Percentiles rank a stretch among this genome's conserved stretches.
Conservation (phyloP, 2,113 vertebrate genomes). For the Neolamprologus caudopunctatus region DNA sequence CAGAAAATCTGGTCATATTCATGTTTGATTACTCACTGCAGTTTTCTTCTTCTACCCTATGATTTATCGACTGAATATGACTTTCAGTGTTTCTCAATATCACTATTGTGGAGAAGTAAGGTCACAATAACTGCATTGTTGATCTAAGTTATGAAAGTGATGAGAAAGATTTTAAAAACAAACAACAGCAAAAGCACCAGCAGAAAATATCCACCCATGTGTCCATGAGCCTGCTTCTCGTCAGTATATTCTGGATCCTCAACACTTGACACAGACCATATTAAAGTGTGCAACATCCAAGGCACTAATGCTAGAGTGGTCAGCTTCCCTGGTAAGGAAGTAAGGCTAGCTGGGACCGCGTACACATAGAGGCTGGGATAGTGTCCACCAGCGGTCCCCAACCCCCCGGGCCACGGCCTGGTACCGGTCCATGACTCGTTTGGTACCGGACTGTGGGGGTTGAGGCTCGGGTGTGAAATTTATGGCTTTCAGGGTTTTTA, state of each 20-base stretch:
- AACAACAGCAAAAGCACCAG: neutral
- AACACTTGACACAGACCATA: neutral
- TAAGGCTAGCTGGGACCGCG: neutral
- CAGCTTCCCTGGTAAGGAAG: neutral
- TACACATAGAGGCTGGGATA: neutral
- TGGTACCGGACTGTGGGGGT: fast-evolving
- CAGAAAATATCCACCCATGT: neutral
- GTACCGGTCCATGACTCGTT: neutral
- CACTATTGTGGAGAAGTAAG: neutral
- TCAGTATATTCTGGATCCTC: neutral
- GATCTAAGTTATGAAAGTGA: neutral
- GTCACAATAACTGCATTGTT: neutral
- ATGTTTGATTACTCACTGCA: neutral
- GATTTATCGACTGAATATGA: neutral
- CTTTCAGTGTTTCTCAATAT: neutral
- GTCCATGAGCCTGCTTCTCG: neutral
- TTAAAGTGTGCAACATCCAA: neutral
- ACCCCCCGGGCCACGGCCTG: neutral
- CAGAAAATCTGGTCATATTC: neutral
- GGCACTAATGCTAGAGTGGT: neutral
- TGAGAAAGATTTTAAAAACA: neutral
- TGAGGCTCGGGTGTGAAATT: neutral
- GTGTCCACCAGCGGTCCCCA: fast-evolving
- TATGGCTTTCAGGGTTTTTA: neutral
- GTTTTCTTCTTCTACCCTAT: neutral